A percentile compares a stretch with the other conserved stretches of the same genome.
phyloP scores from a whole-genome alignment of 2,888 invertebrate species.

The Spatulosminthurus flaviceps region DNA sequence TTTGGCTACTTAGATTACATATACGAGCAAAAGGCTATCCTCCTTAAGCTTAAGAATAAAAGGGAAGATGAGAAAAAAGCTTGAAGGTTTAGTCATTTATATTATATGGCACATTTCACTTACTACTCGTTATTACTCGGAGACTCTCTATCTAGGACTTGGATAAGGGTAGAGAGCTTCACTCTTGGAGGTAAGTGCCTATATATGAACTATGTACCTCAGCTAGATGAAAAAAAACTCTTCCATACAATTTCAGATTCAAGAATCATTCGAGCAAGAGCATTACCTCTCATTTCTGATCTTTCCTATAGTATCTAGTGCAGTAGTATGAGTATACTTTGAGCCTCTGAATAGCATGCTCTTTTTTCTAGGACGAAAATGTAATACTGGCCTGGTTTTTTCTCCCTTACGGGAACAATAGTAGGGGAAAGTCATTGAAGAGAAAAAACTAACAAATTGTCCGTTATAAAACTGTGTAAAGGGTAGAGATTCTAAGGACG shows the following conservation, averaged over 20 bases:
- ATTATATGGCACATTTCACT: constrained; percentile 43
- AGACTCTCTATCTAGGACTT: not conserved
- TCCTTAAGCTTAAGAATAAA: not conserved
- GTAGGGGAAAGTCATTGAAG: not conserved
- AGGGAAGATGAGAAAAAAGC: constrained; percentile 13
- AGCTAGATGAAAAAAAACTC: no score
- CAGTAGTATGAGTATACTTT: not conserved
- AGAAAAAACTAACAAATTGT: constrained; percentile 9
- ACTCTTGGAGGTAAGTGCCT: no score
- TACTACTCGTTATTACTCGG: constrained; percentile 1
- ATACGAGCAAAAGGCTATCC: not conserved
- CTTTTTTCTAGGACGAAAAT: not conserved
- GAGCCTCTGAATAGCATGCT: not conserved
- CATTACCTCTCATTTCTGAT: not conserved
- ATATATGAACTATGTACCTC: no score
- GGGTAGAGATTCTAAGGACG: not conserved
- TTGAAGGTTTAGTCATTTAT: constrained; percentile 36
- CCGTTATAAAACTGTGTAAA: not conserved
- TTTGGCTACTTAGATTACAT: constrained; percentile 27
- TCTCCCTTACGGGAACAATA: not conserved
- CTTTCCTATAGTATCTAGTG: not conserved
- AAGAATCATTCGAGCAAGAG: not conserved
- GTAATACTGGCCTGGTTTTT: constrained; percentile 8
- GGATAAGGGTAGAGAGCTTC: no score
- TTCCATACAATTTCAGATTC: not conserved